Percentiles rank a stretch among this genome's conserved stretches.
phyloP scores from a whole-genome alignment of 2,113 vertebrate species.

The Clinocottus analis region DNA sequence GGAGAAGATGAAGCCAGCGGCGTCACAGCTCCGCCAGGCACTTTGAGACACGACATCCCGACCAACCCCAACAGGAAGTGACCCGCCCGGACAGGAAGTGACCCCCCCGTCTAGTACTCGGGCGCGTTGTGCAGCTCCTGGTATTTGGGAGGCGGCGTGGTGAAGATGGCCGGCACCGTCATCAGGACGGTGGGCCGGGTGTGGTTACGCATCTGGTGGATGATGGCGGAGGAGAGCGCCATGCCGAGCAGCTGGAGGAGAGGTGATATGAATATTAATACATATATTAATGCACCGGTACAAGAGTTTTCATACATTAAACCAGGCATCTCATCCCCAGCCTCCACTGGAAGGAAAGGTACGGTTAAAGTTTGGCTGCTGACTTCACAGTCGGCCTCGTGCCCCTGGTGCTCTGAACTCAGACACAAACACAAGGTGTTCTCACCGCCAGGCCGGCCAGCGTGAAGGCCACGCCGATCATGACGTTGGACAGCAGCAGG shows the following conservation, averaged over 20 bases:
- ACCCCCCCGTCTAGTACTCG: not conserved
- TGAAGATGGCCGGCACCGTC: not conserved
- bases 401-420: too few relatives aligned
- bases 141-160: not conserved
- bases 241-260: not conserved
- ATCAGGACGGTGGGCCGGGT: not conserved
- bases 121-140: slow-evolving; percentile 4
- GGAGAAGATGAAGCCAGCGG: not conserved
- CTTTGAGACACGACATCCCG: not conserved
- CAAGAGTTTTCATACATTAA: too few relatives aligned
- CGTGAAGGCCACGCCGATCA: not conserved
- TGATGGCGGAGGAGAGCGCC: not conserved
- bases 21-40: not conserved
- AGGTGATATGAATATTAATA: too few relatives aligned
- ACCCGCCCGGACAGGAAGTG: not conserved
- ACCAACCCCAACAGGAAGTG: not conserved
- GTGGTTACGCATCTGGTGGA: not conserved
- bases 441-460: not conserved
- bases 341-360: too few relatives aligned
- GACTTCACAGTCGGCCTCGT: too few relatives aligned
- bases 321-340: too few relatives aligned
- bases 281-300: too few relatives aligned
- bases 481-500: not conserved
- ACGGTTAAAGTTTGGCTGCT: too few relatives aligned
- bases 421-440: not conserved